Conservation (phyloP, 2,888 invertebrate species). For the Exephanes ischioxanthus region DNA sequence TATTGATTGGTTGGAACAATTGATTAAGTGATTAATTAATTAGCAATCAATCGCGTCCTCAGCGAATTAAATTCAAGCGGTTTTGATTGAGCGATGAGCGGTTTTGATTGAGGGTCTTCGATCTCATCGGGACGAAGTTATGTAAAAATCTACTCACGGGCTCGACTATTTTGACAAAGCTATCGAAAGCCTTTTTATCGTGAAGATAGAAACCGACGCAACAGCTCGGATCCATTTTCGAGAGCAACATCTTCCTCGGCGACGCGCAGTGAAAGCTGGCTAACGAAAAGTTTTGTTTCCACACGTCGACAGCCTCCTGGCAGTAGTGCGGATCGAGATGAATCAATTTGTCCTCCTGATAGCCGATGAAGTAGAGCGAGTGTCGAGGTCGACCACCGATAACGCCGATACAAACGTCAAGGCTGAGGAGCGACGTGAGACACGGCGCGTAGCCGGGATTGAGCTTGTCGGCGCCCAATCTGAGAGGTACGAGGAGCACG, state of each 20-base stretch:
- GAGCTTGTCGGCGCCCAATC: constrained; percentile 94
- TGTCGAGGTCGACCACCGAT: constrained; percentile 97
- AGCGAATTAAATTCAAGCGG: too few relatives aligned
- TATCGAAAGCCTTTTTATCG: constrained; percentile 91
- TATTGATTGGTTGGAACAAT: neutral
- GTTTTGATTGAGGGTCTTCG: neutral
- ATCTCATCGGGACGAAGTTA: neutral
- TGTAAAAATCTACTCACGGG: constrained; percentile 85
- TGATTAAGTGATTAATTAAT: neutral
- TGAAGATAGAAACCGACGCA: constrained; percentile 95
- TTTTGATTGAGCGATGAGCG: too few relatives aligned
- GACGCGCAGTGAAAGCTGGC: constrained; percentile 94
- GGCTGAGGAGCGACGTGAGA: constrained; percentile 91
- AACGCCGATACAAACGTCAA: constrained; percentile 94
- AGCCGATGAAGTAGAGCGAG: constrained; percentile 97
- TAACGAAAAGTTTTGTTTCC: constrained; percentile 91
- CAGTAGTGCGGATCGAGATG: constrained; percentile 98
- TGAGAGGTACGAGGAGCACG: constrained; percentile 93
- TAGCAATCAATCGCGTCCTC: too few relatives aligned
- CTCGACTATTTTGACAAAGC: constrained; percentile 90
- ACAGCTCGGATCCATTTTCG: constrained; percentile 96
- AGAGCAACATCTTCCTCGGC: constrained; percentile 93
- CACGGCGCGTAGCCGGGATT: constrained; percentile 94
- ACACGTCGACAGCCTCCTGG: constrained; percentile 95
- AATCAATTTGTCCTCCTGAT: constrained; percentile 96